Evolutionary conservation across 2,797 vertebrate genomes (phyloP).

Genomic region (Amphiprion clarkii): DNA sequence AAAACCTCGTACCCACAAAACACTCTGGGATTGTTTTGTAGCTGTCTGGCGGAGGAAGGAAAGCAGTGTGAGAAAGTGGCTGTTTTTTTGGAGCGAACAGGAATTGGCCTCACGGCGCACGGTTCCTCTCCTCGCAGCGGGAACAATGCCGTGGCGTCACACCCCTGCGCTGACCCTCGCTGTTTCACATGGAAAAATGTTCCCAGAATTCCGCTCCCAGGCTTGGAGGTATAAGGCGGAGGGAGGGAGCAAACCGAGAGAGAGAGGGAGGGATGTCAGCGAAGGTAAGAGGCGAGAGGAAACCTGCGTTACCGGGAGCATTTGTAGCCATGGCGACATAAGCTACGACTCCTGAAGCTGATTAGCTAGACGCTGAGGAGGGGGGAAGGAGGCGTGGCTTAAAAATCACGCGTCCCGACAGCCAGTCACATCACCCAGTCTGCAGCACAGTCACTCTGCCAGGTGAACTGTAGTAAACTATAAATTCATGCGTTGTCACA

Average conservation of each 20-base stretch:
- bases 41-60: conserved; percentile 88
- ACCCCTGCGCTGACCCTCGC: conserved; percentile 86
- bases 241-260: conserved; percentile 35
- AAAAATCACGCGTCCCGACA: conserved; percentile 47
- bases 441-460: conserved; percentile 31
- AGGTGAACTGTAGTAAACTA: conserved; percentile 55
- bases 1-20: conserved; percentile 72
- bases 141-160: conserved; percentile 90
- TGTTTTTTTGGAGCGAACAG: conserved; percentile 89
- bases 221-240: conserved; percentile 82
- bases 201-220: conserved; percentile 89
- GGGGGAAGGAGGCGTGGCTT: conserved; percentile 51
- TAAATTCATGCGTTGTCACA: conserved; percentile 45
- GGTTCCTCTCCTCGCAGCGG: conserved; percentile 88
- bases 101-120: conserved; percentile 88
- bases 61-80: conserved; percentile 90
- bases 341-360: conserved; percentile 59
- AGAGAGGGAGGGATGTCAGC: conserved; percentile 44
- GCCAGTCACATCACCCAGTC: conserved; percentile 35
- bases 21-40: conserved; percentile 87
- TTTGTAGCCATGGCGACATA: conserved; percentile 77
- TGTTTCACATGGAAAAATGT: conserved; percentile 89
- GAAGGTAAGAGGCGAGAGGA: conserved; percentile 72
- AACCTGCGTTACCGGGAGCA: conserved; percentile 69
- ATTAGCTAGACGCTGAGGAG: conserved; percentile 47